Base-by-base conservation (phyloP, 2,888 invertebrate genomes). In the Macroteleia sp. region DNA sequence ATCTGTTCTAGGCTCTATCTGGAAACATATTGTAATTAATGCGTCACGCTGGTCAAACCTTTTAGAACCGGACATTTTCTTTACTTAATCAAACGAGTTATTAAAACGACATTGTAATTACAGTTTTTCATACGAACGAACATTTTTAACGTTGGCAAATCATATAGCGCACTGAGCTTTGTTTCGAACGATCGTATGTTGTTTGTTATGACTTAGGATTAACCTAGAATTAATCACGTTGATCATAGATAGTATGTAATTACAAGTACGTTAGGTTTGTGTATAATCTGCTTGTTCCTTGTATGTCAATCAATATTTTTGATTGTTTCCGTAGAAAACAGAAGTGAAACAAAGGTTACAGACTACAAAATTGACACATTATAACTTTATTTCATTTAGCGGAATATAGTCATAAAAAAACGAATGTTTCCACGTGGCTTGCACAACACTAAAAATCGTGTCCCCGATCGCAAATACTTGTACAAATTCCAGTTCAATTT, bases 31-130 rank as follows among this genome's bases (percentile, higher is more conserved):
- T 42, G 52, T 44, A 67, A 67, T 56, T 56, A 67, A 56, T 32
- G 56, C 67, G 56, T 48, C 56, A 56, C 46, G 44, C 9, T 42
- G 17, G 14, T 32, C 42, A 48, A 48, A 42, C 32, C 22, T 46
- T 44, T 17, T 25, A 14, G 8, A 19, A 25, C n/a, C 19, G 50
- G 61, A 36, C 59, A 36, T 48, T 48, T 48, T 48, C 48, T 28
- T 17, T 2, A 16, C 8, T 54, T 19, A 56, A 41, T 12, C 9
- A 41, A 19, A 12, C 44, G 20, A 19, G 56, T 39, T 46, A 67
- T 56, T 67, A 66, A 67, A 42, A 12, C 57, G 48, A 57, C 48
- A 69, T 50, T 52, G 69, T 69, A 69, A 69, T 69, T 69, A 69
- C n/a, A 41, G 67, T 69, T 57, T 56, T 66, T 41, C 67, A 30